A percentile compares a stretch with the other conserved stretches of the same genome.
Evolutionary conservation across 2,113 vertebrate genomes (phyloP).

Genomic region (Notothenia coriiceps): DNA sequence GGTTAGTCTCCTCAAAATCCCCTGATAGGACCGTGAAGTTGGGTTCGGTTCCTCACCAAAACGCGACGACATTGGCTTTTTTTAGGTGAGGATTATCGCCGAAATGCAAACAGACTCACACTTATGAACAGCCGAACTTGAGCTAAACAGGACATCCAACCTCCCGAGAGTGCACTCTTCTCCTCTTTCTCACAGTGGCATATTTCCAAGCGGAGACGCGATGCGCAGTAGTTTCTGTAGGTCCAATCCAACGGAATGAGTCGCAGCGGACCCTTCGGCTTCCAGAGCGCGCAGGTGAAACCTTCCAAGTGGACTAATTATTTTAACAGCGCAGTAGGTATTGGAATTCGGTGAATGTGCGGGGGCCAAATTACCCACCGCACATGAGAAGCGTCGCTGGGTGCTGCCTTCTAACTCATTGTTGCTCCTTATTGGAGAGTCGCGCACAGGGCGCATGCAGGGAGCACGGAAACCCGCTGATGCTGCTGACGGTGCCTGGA

Average conservation of each 20-base stretch:
- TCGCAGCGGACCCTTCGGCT: constrained; percentile 4
- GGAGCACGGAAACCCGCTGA: constrained; percentile 40
- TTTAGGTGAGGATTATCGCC: not conserved
- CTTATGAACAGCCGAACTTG: constrained; percentile 22
- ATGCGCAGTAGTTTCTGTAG: constrained; percentile 3
- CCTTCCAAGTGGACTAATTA: not conserved
- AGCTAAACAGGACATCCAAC: constrained; percentile 46
- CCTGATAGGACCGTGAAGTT: constrained; percentile 51
- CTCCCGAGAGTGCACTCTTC: constrained; percentile 26
- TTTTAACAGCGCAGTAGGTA: not conserved
- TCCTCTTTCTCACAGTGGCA: constrained; percentile 18
- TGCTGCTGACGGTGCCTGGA: constrained; percentile 44
- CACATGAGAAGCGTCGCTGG: not conserved
- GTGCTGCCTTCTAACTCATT: constrained; percentile 42
- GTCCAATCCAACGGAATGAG: constrained; percentile 54
- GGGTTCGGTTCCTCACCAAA: constrained; percentile 13
- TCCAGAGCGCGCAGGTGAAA: constrained; percentile 29
- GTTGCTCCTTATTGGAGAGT: constrained; percentile 28
- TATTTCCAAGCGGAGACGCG: constrained; percentile 52
- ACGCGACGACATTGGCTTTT: constrained; percentile 40
- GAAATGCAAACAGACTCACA: constrained; percentile 27
- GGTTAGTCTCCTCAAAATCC: constrained; percentile 56
- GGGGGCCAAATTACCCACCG: not conserved
- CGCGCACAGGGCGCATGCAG: constrained; percentile 55
- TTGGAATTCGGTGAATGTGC: not conserved